A percentile compares a stretch with the other conserved stretches of the same genome.
phyloP scores from a whole-genome alignment of 2,797 vertebrate species.

The Acrossocheilus fasciatus region DNA sequence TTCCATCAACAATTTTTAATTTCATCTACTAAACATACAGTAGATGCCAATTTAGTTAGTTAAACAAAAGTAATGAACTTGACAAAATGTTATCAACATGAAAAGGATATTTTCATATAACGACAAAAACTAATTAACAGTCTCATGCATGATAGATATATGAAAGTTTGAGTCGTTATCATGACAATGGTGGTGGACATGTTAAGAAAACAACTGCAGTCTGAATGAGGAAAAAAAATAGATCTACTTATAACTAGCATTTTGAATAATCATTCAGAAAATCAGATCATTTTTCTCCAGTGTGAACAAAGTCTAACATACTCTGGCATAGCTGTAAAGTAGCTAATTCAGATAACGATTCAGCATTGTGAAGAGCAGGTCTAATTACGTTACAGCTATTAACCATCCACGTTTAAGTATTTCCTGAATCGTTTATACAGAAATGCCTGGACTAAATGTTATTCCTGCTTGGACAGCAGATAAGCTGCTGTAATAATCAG shows the following conservation, averaged over 20 bases:
- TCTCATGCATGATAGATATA: background rate
- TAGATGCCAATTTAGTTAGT: background rate
- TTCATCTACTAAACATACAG: background rate
- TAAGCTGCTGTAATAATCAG: slow-evolving; percentile 25
- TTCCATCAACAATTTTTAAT: background rate
- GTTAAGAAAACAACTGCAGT: background rate
- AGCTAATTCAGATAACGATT: background rate
- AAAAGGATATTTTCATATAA: background rate
- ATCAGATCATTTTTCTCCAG: background rate
- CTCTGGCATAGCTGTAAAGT: background rate
- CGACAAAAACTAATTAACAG: background rate
- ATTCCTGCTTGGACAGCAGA: slow-evolving; percentile 32
- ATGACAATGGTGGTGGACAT: background rate
- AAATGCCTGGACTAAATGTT: slow-evolving; percentile 11
- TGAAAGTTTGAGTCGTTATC: background rate
- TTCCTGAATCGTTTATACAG: background rate
- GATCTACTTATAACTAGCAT: background rate
- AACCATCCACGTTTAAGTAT: background rate
- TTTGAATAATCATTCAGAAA: background rate
- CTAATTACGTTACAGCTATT: slow-evolving; percentile 7
- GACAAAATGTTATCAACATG: background rate
- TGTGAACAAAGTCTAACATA: background rate
- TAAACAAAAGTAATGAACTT: background rate
- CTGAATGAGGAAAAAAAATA: background rate
- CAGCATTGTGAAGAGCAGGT: background rate